Base-by-base conservation (phyloP, 2,113 vertebrate species). In the Hiodon tergisus region DNA sequence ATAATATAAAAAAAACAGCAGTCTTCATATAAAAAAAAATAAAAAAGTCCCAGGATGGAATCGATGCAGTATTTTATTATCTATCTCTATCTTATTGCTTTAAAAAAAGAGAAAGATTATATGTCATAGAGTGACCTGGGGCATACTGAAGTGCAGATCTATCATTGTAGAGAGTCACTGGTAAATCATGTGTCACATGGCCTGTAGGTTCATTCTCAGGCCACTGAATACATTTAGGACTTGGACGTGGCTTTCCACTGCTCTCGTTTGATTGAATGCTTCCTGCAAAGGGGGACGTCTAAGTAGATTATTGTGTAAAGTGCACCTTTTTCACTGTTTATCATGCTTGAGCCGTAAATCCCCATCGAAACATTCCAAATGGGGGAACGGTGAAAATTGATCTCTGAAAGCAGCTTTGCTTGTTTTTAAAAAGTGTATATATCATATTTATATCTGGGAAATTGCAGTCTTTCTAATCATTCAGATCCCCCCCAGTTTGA, bases 131-230 rank as follows among this genome's bases (percentile, higher is more conserved):
- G 85, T 85, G 84, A 90, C 84, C 85, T 85, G 84, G 87, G 87
- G 87, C 86, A 83, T 86, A 85, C 86, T 81, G 74, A 74, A 83
- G 77, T 84, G 75, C 55, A 86, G 80, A 91, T 92, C 87, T 85
- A 88, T 92, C 90, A 91, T 86, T 79, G 87, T 85, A 85, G 85
- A 81, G 85, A 87, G 87, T 88, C 87, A 83, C 82, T 77, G 86
- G 89, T 91, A 91, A 92, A 92, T 92, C 90, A 92, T 85, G 80
- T 83, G 86, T 92, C 90, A 92, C 89, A 88, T 89, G 87, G 85
- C 80, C 87, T 69, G 89, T 80, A 82, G 87, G 91, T 92, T 92
- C 91, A 92, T 87, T 89, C 89, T 85, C 85, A 88, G 90, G 91
- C 90, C 91, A 92, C 79, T 48, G 88, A 90, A 89, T 88, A 89